These are phyloP conservation scores for Epistrophe grossulariae DNA, from an alignment of 2,888 invertebrate genomes.

Conservation along the genomic window DNA sequence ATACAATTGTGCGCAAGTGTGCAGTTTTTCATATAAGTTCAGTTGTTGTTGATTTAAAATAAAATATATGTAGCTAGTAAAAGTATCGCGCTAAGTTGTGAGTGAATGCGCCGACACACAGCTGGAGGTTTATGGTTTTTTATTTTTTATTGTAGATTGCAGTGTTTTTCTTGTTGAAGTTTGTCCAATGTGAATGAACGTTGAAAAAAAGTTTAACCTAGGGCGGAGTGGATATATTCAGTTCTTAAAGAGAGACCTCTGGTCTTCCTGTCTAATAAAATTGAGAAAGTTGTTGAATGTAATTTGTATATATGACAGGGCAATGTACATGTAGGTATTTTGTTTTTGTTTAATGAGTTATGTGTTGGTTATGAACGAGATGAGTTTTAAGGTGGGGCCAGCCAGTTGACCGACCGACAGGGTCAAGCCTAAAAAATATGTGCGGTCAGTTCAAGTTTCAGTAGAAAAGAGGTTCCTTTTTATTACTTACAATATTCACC, in stretches of 20 bases:
- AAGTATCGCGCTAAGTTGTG: conserved; percentile 48
- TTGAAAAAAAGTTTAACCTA: conserved; percentile 13
- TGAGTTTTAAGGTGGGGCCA: not conserved
- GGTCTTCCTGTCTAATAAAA: conserved; percentile 69
- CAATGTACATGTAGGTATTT: conserved; percentile 28
- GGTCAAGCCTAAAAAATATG: not conserved
- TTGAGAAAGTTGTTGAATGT: conserved; percentile 65
- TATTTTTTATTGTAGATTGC: conserved; percentile 18
- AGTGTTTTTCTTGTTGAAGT: conserved; percentile 23
- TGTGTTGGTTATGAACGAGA: not conserved
- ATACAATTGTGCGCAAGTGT: conserved; percentile 49
- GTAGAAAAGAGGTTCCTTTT: too few species aligned
- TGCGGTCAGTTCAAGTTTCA: not conserved
- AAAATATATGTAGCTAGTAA: conserved; percentile 10
- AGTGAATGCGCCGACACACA: conserved; percentile 58
- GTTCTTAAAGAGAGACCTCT: conserved; percentile 50
- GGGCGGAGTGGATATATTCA: conserved; percentile 33
- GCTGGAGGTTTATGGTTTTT: conserved; percentile 58
- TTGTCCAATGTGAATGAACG: conserved; percentile 57
- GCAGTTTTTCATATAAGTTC: conserved; percentile 14
- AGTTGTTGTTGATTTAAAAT: not conserved
- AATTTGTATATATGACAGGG: conserved; percentile 2
- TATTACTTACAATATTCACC: too few species aligned
- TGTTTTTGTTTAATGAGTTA: not conserved
- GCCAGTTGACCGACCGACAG: not conserved